Base-by-base conservation (phyloP, 2,797 vertebrate species). In the Merluccius polli region DNA sequence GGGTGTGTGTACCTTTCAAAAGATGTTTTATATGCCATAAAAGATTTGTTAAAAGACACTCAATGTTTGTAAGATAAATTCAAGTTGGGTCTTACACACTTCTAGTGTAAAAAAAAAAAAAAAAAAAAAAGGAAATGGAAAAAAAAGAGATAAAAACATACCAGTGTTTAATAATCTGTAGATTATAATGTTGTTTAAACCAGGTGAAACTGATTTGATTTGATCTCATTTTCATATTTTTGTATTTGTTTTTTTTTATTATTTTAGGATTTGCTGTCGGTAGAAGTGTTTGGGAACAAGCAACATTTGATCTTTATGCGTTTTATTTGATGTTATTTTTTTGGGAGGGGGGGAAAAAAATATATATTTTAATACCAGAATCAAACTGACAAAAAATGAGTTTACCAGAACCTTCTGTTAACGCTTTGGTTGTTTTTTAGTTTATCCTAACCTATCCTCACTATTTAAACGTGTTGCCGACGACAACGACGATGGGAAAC, bases 1-100 rank as follows among this genome's bases (percentile, higher is more conserved):
- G 83, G 88, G 85, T 85, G 76, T 86, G n/a, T 87, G 83, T n/a
- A 81, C 77, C 73, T 86, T 80, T 79, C 72, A 83, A 84, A 81
- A 86, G 78, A 90, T 88, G 88, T 93, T 94, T 94, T 93, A 86
- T 94, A 93, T 89, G 83, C 84, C 87, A 89, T 86, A 73, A 89
- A 79, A 83, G 83, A 91, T 94, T 93, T 94, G 86, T 93, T 90
- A 84, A 89, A 88, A 83, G 71, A 88, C 78, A 85, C 84, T 87
- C 76, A 78, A 83, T 88, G 89, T 92, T 92, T 92, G 88, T 92
- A 91, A 87, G 82, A 83, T 89, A 88, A 80, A 81, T 80, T 78
- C 84, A 77, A 84, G 82, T 85, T 84, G 84, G 77, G 82, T 86
- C 88, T 89, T 88, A 82, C 85, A 84, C 84, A 90, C 88, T 89